Conservation (phyloP, 2,888 invertebrate genomes). For the Hydriomena furcata region DNA sequence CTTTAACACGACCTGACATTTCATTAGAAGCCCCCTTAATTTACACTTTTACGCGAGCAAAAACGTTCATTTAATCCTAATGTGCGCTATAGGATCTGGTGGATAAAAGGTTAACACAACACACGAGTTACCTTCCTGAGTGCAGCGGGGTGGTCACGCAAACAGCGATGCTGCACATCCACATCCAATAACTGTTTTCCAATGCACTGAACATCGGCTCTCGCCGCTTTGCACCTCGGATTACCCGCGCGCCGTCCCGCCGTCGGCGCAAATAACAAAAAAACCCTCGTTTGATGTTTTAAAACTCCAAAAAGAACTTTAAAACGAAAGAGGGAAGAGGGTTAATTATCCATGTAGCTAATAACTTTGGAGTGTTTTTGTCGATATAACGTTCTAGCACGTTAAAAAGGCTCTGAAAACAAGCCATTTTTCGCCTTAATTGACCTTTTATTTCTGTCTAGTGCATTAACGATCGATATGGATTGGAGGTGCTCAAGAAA, state of each 20-base stretch:
- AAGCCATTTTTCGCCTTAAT: conserved; percentile 10
- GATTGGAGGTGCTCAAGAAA: conserved; percentile 4
- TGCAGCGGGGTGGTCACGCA: conserved; percentile 48
- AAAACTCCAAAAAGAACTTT: conserved; percentile 50
- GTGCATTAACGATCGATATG: conserved; percentile 19
- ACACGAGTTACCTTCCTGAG: conserved; percentile 25
- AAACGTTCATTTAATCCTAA: conserved; percentile 30
- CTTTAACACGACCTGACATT: conserved; percentile 10
- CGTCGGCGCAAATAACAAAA: conserved; percentile 43
- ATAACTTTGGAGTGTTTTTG: conserved; percentile 39
- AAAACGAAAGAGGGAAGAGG: conserved; percentile 44
- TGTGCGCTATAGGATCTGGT: conserved; percentile 30
- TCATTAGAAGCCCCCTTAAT: conserved; percentile 19
- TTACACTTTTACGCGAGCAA: conserved; percentile 18
- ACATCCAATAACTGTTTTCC: conserved; percentile 66
- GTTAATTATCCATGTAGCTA: conserved; percentile 54
- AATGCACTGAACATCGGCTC: conserved; percentile 58
- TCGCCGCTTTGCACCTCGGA: conserved; percentile 61
- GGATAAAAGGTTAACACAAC: conserved; percentile 32
- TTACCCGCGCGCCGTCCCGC: conserved; percentile 46
- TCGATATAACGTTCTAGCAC: conserved; percentile 16
- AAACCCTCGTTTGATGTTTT: conserved; percentile 54
- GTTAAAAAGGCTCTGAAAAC: background rate
- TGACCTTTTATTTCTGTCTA: conserved; percentile 16
- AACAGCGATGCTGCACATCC: conserved; percentile 48